Conservation (phyloP, 2,113 vertebrate genomes). For the Lasiurus borealis region DNA sequence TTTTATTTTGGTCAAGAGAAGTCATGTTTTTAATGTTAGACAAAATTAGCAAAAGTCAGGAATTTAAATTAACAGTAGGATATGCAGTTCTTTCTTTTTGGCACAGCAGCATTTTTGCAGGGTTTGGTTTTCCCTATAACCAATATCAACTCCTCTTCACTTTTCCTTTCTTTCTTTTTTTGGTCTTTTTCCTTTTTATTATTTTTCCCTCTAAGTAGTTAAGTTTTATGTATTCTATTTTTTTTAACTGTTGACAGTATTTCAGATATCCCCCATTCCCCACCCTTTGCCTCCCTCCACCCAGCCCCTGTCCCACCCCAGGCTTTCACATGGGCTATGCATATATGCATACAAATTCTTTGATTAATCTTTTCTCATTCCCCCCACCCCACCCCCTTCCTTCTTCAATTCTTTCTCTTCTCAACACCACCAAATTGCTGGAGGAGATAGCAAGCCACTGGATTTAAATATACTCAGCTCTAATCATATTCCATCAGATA, state of each 20-base stretch:
- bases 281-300: no score
- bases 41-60: conserved; percentile 32
- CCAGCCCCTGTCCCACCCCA: no score
- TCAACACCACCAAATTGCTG: neutral
- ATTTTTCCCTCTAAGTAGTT: no score
- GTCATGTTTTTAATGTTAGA: neutral
- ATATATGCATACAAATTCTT: no score
- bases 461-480: conserved; percentile 71
- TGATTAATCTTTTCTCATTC: no score
- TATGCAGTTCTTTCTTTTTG: conserved; percentile 41
- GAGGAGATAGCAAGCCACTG: conserved; percentile 5
- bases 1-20: conserved; percentile 45
- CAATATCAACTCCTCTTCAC: neutral
- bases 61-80: neutral
- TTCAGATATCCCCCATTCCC: no score
- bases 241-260: no score
- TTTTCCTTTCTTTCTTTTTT: neutral
- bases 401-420: neutral
- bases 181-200: no score
- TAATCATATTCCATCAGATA: conserved; percentile 71
- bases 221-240: no score
- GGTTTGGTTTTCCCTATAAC: neutral
- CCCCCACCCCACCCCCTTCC: no score
- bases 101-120: conserved; percentile 33
- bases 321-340: no score